Evolutionary conservation across 2,113 vertebrate species (phyloP).

Genomic region (Pao palembangensis): DNA sequence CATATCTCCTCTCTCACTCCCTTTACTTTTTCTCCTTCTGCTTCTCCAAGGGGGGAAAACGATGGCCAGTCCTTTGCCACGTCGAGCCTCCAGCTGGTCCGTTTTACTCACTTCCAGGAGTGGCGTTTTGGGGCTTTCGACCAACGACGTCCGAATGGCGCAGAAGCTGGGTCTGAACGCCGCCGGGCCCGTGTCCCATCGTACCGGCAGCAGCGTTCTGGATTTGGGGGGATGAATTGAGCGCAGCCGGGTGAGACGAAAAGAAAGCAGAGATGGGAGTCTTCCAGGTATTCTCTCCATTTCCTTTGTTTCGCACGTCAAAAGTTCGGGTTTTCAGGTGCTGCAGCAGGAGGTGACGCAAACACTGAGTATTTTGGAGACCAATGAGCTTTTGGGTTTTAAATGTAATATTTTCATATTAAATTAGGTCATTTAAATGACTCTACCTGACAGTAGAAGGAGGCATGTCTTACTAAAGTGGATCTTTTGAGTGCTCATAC

Average conservation of each 20-base stretch:
- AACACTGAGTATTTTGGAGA: no score
- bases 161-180: no score
- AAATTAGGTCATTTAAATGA: neutral
- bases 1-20: constrained; percentile 70
- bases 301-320: neutral
- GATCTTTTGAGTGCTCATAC: neutral
- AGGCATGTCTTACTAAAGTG: neutral
- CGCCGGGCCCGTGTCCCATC: neutral
- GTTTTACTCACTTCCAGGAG: constrained; percentile 14
- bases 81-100: constrained; percentile 74
- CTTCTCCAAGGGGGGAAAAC: constrained; percentile 66
- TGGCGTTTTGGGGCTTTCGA: neutral
- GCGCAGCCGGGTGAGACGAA: neutral
- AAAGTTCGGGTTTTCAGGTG: neutral
- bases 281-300: constrained; percentile 35
- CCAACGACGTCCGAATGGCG: constrained; percentile 3
- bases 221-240: neutral
- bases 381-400: no score
- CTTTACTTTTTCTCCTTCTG: constrained; percentile 68
- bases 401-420: no score
- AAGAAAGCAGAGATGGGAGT: neutral
- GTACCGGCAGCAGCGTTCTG: neutral
- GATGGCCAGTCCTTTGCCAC: constrained; percentile 88
- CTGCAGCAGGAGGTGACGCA: constrained; percentile 1
- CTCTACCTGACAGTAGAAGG: neutral